A percentile compares a stretch with the other conserved stretches of the same genome.
phyloP scores from a whole-genome alignment of 2,888 invertebrate genomes.

The Heliconius aoede region DNA sequence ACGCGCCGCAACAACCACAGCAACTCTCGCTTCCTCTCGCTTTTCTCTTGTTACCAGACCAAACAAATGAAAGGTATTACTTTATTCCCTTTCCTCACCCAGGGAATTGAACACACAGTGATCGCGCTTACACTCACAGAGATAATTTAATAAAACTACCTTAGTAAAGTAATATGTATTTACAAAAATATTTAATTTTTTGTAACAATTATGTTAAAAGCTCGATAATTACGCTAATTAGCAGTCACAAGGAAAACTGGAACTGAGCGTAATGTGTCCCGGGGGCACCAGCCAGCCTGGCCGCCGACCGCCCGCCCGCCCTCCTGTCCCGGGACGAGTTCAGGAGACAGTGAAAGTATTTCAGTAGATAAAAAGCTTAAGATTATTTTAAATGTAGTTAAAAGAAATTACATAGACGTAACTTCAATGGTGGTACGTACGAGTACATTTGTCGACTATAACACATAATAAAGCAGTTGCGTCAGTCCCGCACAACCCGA shows the following conservation, averaged over 20 bases:
- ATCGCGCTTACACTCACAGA: too few relatives aligned
- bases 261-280: conserved; percentile 21
- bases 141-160: too few relatives aligned
- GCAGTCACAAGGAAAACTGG: conserved; percentile 23
- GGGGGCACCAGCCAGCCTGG: conserved; percentile 14
- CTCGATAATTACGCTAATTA: conserved; percentile 35
- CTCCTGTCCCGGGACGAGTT: conserved; percentile 3
- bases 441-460: neutral
- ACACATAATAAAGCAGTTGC: too few relatives aligned
- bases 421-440: neutral
- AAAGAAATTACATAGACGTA: neutral
- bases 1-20: too few relatives aligned
- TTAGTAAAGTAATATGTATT: too few relatives aligned
- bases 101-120: too few relatives aligned
- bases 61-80: too few relatives aligned
- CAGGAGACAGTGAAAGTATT: neutral
- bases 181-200: neutral
- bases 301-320: too few relatives aligned
- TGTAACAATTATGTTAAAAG: conserved; percentile 25
- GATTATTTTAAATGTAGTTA: neutral
- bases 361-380: conserved; percentile 1
- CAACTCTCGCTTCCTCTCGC: too few relatives aligned
- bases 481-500: too few relatives aligned
- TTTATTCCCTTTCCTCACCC: too few relatives aligned
- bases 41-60: too few relatives aligned